Evolutionary conservation across 2,797 vertebrate genomes (phyloP), one percentile per base, ranked within the genome.

Genomic region (Anguilla pacifica): DNA sequence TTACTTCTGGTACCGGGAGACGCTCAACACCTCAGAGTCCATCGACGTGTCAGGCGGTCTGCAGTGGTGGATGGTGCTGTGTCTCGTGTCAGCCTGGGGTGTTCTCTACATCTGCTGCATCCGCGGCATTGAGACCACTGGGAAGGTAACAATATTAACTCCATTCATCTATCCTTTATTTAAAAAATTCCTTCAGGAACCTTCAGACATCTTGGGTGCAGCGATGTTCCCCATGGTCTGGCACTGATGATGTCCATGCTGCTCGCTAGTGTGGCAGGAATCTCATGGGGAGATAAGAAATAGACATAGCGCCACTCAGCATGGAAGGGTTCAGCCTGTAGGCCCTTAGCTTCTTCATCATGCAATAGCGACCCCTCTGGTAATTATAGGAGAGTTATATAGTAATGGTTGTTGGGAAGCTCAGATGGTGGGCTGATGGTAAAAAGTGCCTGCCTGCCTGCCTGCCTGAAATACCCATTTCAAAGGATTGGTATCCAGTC

Each of bases 1-100:
- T 93, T 98, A 98, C 90, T 99, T 96, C 93, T 99, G 97, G 97
- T 98, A 98, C 95, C 95, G 97, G 79, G 92, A 97, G 94, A 98
- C 98, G 1, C 93, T 99, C 83, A 98, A 98, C 92, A 96, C 93
- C 86, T 97, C 97, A 39, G 53, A 92, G 0, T 89, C 87, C n/a
- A 97, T 98, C 64, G 89, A 92, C 0, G 90, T 97, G 0, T 95
- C 96, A 0, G 98, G 97, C 49, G 94, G 88, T 0, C 89, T 98
- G 85, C 97, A 98, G 93, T 98, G 97, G 97, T 96, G 97, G 97
- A 89, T 97, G 15, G 89, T 98, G 87, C 86, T 98, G 0, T 96
- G 95, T 88, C 95, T 98, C 70, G 92, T 97, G 0, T 96, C 96
- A 0, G 96, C 97, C 0, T 98, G 98, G 97, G 93, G 92, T 4